These are phyloP conservation scores for Sinocyclocheilus grahami DNA, from an alignment of 2,113 vertebrate genomes.

Conservation along the genomic window DNA sequence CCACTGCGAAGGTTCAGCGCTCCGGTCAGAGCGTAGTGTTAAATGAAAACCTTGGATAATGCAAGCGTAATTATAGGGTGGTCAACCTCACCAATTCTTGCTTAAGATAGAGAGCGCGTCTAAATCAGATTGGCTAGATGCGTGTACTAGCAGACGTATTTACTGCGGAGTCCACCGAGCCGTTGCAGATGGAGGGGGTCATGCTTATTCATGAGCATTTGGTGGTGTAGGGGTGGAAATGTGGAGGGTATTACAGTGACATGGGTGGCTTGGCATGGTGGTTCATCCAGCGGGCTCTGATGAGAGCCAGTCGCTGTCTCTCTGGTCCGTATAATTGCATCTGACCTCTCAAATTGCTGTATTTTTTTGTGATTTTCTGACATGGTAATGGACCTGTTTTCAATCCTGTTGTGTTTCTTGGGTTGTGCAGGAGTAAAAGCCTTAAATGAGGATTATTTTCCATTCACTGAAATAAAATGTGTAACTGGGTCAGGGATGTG, in stretches of 20 bases:
- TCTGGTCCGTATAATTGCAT: not conserved
- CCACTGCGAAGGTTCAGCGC: not conserved
- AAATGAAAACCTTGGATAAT: constrained; percentile 38
- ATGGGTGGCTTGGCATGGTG: not conserved
- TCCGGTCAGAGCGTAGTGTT: not conserved
- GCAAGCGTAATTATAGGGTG: constrained; percentile 12
- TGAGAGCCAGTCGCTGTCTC: not conserved
- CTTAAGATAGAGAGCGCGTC: not conserved
- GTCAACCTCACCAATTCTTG: constrained; percentile 12
- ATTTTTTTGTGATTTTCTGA: constrained; percentile 1
- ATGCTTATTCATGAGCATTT: constrained; percentile 35
- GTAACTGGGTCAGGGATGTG: not conserved
- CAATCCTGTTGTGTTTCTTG: not conserved
- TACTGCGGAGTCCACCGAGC: not conserved
- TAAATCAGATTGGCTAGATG: not conserved
- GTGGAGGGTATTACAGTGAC: constrained; percentile 4
- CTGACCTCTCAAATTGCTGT: not conserved
- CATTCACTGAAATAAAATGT: not conserved
- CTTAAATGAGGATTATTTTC: not conserved
- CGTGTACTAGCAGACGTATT: constrained; percentile 17
- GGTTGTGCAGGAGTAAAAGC: not conserved
- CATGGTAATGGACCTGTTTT: not conserved
- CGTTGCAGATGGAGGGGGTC: not conserved
- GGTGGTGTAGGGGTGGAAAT: not conserved
- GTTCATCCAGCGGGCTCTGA: not conserved